A percentile compares a stretch with the other conserved stretches of the same genome.
These are phyloP conservation scores for Lissocephala sabroskyi DNA, from an alignment of 2,888 invertebrate species.

Conservation along the genomic window DNA sequence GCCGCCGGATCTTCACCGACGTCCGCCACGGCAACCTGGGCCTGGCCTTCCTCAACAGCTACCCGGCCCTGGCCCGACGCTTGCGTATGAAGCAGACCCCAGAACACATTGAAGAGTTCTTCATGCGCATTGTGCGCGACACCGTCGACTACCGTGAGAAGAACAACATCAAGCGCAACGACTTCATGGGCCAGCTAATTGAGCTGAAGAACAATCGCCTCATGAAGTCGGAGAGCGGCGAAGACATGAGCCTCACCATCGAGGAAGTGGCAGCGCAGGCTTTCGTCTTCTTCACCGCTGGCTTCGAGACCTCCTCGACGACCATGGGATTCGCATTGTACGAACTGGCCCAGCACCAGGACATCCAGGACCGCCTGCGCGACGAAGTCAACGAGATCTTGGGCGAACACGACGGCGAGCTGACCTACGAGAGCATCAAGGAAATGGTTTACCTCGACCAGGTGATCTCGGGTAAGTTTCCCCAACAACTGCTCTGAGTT, in stretches of 20 bases:
- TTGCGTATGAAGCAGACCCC: slow-evolving; percentile 43
- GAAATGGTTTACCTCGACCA: slow-evolving; percentile 74
- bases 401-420: slow-evolving; percentile 62
- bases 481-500: not conserved
- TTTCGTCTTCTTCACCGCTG: slow-evolving; percentile 74
- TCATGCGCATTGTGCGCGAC: slow-evolving; percentile 60
- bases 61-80: slow-evolving; percentile 36
- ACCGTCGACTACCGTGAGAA: slow-evolving; percentile 67
- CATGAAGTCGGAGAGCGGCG: slow-evolving; percentile 42
- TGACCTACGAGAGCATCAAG: slow-evolving; percentile 73
- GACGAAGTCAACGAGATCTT: slow-evolving; percentile 68
- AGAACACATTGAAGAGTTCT: slow-evolving; percentile 49
- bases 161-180: slow-evolving; percentile 65
- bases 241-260: slow-evolving; percentile 51
- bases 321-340: slow-evolving; percentile 73
- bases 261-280: slow-evolving; percentile 74
- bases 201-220: slow-evolving; percentile 50
- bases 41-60: slow-evolving; percentile 29
- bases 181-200: slow-evolving; percentile 73
- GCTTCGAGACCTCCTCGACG: slow-evolving; percentile 74
- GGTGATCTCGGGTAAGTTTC: slow-evolving; percentile 71
- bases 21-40: slow-evolving; percentile 20
- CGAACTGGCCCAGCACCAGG: slow-evolving; percentile 72
- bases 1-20: slow-evolving; percentile 35
- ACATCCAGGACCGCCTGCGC: slow-evolving; percentile 72